Evolutionary conservation across 2,888 invertebrate species (phyloP).

Genomic region (Acronicta psi): DNA sequence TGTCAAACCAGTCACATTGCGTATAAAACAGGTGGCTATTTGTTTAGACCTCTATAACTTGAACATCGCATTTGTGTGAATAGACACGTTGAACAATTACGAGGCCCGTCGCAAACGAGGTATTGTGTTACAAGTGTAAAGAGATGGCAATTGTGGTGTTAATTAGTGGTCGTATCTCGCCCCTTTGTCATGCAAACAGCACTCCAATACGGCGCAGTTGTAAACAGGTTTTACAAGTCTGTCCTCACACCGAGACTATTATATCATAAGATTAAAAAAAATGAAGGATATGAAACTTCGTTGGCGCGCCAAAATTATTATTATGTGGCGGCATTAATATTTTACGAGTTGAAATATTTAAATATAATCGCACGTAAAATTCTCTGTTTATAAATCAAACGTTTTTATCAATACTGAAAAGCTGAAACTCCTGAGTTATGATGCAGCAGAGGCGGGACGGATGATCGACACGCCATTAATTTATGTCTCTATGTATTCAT

Average conservation of each 20-base stretch:
- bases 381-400: constrained; percentile 14
- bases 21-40: neutral
- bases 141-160: constrained; percentile 56
- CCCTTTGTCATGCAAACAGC: constrained; percentile 46
- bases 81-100: constrained; percentile 45
- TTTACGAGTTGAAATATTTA: constrained; percentile 41
- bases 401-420: constrained; percentile 8
- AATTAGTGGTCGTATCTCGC: constrained; percentile 53
- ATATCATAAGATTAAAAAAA: constrained; percentile 17
- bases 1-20: constrained; percentile 44
- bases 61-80: constrained; percentile 36
- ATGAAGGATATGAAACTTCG: constrained; percentile 16
- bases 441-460: constrained; percentile 7
- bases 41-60: constrained; percentile 13
- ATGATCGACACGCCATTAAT: constrained; percentile 22
- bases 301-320: constrained; percentile 24
- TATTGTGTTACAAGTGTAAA: constrained; percentile 57
- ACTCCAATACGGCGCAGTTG: constrained; percentile 16
- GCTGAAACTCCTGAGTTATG: neutral
- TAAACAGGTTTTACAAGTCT: constrained; percentile 41
- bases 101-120: constrained; percentile 30
- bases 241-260: constrained; percentile 7
- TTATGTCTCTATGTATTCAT: constrained; percentile 16
- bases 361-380: constrained; percentile 31
- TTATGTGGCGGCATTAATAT: constrained; percentile 19